phyloP scores from a whole-genome alignment of 2,888 invertebrate genomes.

The Leistus spinibarbis region DNA sequence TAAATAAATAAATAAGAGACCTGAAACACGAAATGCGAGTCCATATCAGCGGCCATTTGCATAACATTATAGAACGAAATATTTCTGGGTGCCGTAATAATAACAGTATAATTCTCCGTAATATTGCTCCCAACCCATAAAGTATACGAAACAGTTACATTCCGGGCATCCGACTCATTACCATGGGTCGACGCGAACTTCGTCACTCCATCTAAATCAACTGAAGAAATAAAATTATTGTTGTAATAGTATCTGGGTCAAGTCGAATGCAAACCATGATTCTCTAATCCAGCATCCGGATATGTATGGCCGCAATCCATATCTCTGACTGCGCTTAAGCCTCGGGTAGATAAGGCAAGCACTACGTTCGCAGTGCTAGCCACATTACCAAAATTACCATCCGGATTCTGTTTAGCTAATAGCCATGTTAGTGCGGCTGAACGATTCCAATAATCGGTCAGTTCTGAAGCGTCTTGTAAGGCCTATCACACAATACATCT shows the following conservation, averaged over 20 bases:
- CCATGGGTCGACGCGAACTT: conserved; percentile 55
- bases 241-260: background rate
- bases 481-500: no score
- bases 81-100: conserved; percentile 75
- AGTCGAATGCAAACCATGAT: conserved; percentile 57
- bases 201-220: conserved; percentile 54
- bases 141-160: conserved; percentile 82
- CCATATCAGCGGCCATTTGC: conserved; percentile 73
- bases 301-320: conserved; percentile 59
- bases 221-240: conserved; percentile 45
- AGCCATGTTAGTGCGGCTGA: conserved; percentile 79
- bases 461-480: conserved; percentile 76
- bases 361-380: conserved; percentile 79
- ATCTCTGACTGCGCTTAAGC: conserved; percentile 70
- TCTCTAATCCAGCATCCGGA: conserved; percentile 51
- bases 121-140: conserved; percentile 89
- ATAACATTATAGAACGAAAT: conserved; percentile 64
- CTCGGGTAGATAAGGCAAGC: conserved; percentile 76
- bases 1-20: no score
- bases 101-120: conserved; percentile 79
- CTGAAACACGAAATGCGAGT: conserved; percentile 64
- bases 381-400: conserved; percentile 82
- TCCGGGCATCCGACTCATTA: conserved; percentile 67
- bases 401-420: conserved; percentile 71
- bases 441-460: conserved; percentile 74